Evolutionary conservation across 2,888 invertebrate genomes (phyloP).

Genomic region (Anaspis maculata): DNA sequence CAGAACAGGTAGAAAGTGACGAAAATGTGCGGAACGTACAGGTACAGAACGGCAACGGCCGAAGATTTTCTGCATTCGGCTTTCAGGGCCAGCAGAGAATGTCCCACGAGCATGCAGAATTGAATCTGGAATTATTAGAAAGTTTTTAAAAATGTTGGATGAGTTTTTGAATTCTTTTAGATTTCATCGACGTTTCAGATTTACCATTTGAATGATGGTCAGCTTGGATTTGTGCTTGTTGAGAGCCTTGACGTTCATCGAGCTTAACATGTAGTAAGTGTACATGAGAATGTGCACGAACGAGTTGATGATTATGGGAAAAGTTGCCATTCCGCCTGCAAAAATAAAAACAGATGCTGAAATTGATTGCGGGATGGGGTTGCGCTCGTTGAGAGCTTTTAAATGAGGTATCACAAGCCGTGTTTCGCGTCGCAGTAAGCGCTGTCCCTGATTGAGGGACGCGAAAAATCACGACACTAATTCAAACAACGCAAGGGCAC

Average conservation of each 20-base stretch:
- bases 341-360: too few species aligned
- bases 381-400: too few species aligned
- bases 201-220: constrained; percentile 58
- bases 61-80: constrained; percentile 48
- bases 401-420: too few species aligned
- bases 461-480: too few species aligned
- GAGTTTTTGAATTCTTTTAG: neutral
- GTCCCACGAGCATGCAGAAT: constrained; percentile 55
- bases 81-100: constrained; percentile 49
- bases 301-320: constrained; percentile 58
- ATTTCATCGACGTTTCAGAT: too few species aligned
- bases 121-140: constrained; percentile 55
- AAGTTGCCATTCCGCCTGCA: constrained; percentile 61
- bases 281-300: constrained; percentile 71
- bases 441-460: too few species aligned
- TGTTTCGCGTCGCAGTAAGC: too few species aligned
- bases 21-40: constrained; percentile 55
- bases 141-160: too few species aligned
- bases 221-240: constrained; percentile 51
- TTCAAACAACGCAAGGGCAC: too few species aligned
- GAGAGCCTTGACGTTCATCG: constrained; percentile 49
- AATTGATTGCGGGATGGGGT: too few species aligned
- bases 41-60: too few species aligned
- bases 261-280: constrained; percentile 59
- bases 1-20: constrained; percentile 65